phyloP scores from a whole-genome alignment of 2,888 invertebrate species.

The Bembecia ichneumoniformis region DNA sequence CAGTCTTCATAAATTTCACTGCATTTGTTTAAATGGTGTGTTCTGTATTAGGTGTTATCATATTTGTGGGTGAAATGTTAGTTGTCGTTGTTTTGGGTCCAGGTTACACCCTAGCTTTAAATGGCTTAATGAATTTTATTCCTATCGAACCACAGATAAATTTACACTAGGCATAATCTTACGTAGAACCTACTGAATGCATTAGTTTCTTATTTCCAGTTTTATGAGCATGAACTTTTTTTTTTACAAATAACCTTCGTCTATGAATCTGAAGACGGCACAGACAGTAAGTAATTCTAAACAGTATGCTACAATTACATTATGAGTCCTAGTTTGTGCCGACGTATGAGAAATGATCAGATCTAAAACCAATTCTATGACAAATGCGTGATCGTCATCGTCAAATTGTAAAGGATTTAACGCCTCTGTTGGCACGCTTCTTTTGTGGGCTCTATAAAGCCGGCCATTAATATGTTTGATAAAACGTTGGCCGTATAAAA shows the following conservation, averaged over 20 bases:
- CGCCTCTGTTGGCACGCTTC: conserved; percentile 71
- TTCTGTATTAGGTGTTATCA: conserved; percentile 46
- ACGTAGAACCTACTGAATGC: conserved; percentile 44
- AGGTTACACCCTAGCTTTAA: conserved; percentile 65
- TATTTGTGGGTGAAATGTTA: conserved; percentile 60
- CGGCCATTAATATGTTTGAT: conserved; percentile 71
- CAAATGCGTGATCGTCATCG: conserved; percentile 63
- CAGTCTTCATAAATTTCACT: conserved; percentile 38
- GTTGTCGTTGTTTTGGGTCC: conserved; percentile 69
- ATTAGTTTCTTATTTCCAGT: conserved; percentile 47
- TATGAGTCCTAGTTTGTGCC: conserved; percentile 21
- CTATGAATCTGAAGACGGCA: too few species aligned
- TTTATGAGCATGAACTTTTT: conserved; percentile 55
- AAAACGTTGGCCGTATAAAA: conserved; percentile 65
- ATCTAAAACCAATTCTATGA: conserved; percentile 46
- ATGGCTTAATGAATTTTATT: conserved; percentile 19
- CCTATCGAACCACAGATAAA: conserved; percentile 62
- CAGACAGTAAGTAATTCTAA: not conserved
- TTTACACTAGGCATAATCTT: conserved; percentile 46
- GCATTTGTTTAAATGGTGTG: conserved; percentile 60
- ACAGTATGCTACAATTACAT: not conserved
- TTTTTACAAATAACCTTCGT: conserved; percentile 19
- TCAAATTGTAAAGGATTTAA: conserved; percentile 73
- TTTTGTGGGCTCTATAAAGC: conserved; percentile 68
- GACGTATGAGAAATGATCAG: conserved; percentile 27